Evolutionary conservation across 2,113 vertebrate species (phyloP).

Genomic region (Orientallactaga bullata): DNA sequence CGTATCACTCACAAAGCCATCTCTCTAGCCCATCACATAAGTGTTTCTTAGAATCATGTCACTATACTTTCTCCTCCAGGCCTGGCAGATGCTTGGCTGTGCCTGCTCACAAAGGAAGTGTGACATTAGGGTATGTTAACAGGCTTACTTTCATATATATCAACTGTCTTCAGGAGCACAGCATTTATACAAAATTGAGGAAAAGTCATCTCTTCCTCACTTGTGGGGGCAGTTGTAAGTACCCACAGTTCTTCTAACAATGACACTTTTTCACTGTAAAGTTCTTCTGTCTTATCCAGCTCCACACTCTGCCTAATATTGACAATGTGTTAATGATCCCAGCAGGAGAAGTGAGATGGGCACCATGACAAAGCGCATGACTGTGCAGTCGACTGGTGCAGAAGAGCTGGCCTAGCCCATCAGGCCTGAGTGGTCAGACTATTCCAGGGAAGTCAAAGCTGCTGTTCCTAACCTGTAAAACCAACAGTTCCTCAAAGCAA

Average conservation of each 20-base stretch:
- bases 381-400: accelerated
- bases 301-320: neutral
- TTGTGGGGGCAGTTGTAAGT: neutral
- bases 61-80: neutral
- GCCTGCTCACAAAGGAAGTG: neutral
- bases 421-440: accelerated
- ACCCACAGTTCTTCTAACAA: neutral
- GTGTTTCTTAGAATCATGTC: neutral
- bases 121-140: too few relatives aligned
- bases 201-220: neutral
- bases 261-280: neutral
- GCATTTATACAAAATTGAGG: neutral
- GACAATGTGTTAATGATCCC: neutral
- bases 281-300: too few relatives aligned
- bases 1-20: too few relatives aligned
- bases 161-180: neutral
- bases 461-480: neutral
- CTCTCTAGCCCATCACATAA: too few relatives aligned
- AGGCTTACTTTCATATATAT: neutral
- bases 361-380: accelerated
- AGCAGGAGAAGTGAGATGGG: neutral
- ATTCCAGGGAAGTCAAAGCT: neutral
- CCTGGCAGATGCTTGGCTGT: neutral
- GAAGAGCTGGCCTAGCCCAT: neutral
- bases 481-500: neutral